Evolutionary conservation across 2,113 vertebrate species (phyloP), one percentile per base, ranked within the genome.

Genomic region (Chamaetylas fuelleborni): DNA sequence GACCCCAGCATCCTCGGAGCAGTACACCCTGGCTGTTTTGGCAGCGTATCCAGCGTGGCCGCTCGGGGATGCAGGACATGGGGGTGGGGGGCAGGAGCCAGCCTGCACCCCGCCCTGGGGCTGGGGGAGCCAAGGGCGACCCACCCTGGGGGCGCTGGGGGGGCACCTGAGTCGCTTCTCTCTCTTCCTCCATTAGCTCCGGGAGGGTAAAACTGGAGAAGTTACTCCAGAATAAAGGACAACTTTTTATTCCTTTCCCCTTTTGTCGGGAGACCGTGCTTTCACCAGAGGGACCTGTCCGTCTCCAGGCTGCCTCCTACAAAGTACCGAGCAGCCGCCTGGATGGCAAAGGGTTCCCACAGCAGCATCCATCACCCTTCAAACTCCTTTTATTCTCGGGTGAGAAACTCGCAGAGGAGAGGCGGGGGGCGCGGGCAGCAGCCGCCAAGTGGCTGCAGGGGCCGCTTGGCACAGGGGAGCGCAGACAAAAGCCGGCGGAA

Each of bases 401-500:
- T 62, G 95, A 51, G 90, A 91, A 94, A 93, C 81, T 69, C 42
- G 3, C 36, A 12, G n/a, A 23, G 45, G 19, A 43, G 53, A 40
- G 45, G 53, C 23, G 86, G 80, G 80, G 64, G 71, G 43, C 7
- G 38, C 40, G 58, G 87, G 45, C 33, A 38, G 83, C 15, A 31
- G 56, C 80, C 65, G 74, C 80, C 90, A 48, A 88, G 93, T 43
- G 91, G 29, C 90, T 56, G 91, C 77, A 34, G 85, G 81, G 81
- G 69, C 93, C 76, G 33, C 77, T 64, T 90, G 81, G 66, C 93
- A 80, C 53, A 2, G 92, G 40, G 84, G 80, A 58, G 79, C 15
- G 93, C 92, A 57, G 88, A 82, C 86, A 81, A 89, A 89, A 94
- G 95, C 57, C 70, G 87, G 93, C 96, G 96, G 95, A 95, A 85